Base-by-base conservation (phyloP, 2,888 invertebrate genomes). In the Drepana falcataria region DNA sequence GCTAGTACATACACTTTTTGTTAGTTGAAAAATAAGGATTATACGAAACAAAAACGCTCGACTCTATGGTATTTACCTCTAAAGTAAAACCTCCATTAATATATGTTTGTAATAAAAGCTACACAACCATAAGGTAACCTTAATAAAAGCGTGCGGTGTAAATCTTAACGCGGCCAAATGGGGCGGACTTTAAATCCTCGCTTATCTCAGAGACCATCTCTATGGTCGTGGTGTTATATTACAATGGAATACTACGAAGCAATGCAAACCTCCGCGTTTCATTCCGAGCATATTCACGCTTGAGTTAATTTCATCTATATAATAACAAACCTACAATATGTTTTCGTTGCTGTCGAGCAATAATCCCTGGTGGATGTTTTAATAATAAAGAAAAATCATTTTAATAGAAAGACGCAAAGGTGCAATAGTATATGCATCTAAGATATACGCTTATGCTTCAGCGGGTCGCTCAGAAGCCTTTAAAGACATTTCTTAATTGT, bases 171-270 rank as follows among this genome's bases (percentile, higher is more conserved):
- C 62, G 60, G 60, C 71, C 68, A 75, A 70, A 73, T 61, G 67
- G 69, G 65, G 69, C 69, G 66, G 67, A 63, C 67, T 63, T 70
- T 81, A 83, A 85, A 80, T 83, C 81, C 79, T 78, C 73, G 64
- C 77, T 83, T 86, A 86, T 86, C 86, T 76, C 56, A 75, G 77
- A 80, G 77, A 78, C 77, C 73, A 87, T 86, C 87, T 79, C 63
- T 68, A 71, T 65, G 59, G 66, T 58, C 55, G 47, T 55, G 79
- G 86, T 85, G 77, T 86, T 73, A 64, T 69, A 77, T 85, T 85
- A 85, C 86, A 79, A 78, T 71, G 72, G 76, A 69, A 51, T 68
- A 65, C 69, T 72, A 69, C 70, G 63, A 71, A 75, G 73, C 73
- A 72, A 77, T 68, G 71, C 69, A 73, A 75, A 70, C 69, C 68